Base-by-base conservation (phyloP, 2,888 invertebrate species). In the Drosophila leonis region DNA sequence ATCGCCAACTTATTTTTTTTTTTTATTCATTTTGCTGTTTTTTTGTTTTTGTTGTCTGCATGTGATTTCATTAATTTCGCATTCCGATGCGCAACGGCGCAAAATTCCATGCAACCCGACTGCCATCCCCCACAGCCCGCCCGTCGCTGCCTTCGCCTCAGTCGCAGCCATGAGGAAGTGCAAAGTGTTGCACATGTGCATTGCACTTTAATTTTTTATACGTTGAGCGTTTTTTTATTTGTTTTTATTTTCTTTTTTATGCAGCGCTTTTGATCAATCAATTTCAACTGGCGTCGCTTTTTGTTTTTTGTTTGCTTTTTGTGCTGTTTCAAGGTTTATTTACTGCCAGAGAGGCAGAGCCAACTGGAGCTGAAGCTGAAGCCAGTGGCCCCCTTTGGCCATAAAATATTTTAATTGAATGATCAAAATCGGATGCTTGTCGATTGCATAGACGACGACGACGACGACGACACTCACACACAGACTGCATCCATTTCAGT, bases 181-280 rank as follows among this genome's bases (percentile, higher is more conserved):
- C 90, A 88, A 84, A 90, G 80, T 86, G 90, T 81, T 88, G 84
- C 89, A 90, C 90, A 90, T 86, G 89, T 90, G 83, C 89, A 80
- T 61, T 62, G 80, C 87, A 83, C 86, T 89, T 90, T 75, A 85
- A 90, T 84, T 81, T 83, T 70, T 79, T 52, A 68, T 72, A 56
- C 65, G 41, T 73, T 72, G 72, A 57, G 57, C 42, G 15, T 63
- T 69, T 64, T 75, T 64, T 65, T 24, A 24, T 24, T 24, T 24
- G 4, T 24, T 24, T 68, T 54, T 80, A 33, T 65, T 42, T 52
- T 33, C n/a, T n/a, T 46, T 57, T 74, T 33, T 54, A 39, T 65
- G 49, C 74, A 73, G 56, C 75, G 69, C 81, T 77, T 49, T 80
- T 86, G 82, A 91, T 91, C 90, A 90, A 91, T 90, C 91, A 90